These are phyloP conservation scores for Lapara coniferarum DNA, from an alignment of 2,888 invertebrate genomes.

Conservation along the genomic window DNA sequence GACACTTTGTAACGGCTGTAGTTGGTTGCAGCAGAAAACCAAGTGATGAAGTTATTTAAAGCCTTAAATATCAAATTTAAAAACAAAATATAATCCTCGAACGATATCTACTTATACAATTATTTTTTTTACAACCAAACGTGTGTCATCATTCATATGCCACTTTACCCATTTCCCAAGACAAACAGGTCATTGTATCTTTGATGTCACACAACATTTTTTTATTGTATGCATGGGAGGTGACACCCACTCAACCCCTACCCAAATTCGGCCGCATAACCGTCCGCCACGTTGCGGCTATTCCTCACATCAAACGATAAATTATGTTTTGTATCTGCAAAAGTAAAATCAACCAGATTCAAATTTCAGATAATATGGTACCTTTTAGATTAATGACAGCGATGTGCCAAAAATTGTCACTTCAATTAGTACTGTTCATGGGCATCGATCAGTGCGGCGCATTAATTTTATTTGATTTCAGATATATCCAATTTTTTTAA, in stretches of 20 bases:
- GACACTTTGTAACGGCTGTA: too few relatives aligned
- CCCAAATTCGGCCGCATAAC: constrained; percentile 31
- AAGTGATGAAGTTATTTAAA: too few relatives aligned
- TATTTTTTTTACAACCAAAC: too few relatives aligned
- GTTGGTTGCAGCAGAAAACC: too few relatives aligned
- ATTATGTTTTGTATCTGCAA: constrained; percentile 47
- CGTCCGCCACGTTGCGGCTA: constrained; percentile 37
- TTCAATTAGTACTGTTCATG: constrained; percentile 19
- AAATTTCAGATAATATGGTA: constrained; percentile 40
- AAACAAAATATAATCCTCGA: too few relatives aligned
- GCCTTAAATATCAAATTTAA: too few relatives aligned
- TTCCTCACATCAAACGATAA: constrained; percentile 46
- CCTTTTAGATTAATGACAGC: constrained; percentile 32
- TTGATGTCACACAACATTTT: constrained; percentile 27
- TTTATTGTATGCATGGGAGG: constrained; percentile 29
- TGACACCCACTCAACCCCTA: not conserved
- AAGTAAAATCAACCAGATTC: constrained; percentile 44
- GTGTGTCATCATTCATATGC: too few relatives aligned
- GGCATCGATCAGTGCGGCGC: not conserved
- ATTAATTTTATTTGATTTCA: not conserved
- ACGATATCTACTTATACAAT: too few relatives aligned
- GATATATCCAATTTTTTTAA: not conserved
- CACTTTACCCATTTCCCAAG: too few relatives aligned
- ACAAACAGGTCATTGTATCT: too few relatives aligned
- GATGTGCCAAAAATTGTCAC: constrained; percentile 5